A percentile compares a stretch with the other conserved stretches of the same genome.
These are phyloP conservation scores for Drosophila sp. DNA, from an alignment of 1,140 invertebrate species.

Conservation along the genomic window DNA sequence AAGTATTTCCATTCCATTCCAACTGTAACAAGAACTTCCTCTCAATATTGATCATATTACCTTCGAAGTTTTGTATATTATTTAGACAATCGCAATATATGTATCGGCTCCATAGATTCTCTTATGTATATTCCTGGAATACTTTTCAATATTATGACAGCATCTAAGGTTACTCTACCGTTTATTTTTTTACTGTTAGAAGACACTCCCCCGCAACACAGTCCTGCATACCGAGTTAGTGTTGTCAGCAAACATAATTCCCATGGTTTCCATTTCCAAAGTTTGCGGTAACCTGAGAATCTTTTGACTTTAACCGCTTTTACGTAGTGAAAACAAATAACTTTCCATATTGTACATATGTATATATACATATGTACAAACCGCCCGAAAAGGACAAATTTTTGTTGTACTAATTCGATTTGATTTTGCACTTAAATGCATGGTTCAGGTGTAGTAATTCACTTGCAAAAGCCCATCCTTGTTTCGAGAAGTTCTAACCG, in stretches of 20 bases:
- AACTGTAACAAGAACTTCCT: neutral
- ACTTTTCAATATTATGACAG: conserved; percentile 6
- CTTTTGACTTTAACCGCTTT: conserved; percentile 12
- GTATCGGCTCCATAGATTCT: conserved; percentile 20
- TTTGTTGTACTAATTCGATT: neutral
- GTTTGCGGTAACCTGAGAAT: conserved; percentile 39
- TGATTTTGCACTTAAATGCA: neutral
- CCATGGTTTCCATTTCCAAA: conserved; percentile 38
- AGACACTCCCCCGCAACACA: conserved; percentile 27
- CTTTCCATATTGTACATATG: conserved; percentile 19
- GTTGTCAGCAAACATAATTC: conserved; percentile 18
- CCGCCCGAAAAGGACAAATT: neutral
- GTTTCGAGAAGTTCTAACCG: neutral
- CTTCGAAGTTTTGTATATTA: neutral
- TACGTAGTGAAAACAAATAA: conserved; percentile 31
- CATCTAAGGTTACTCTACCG: conserved; percentile 52
- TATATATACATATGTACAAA: no score
- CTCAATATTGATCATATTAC: neutral
- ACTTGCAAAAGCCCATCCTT: neutral
- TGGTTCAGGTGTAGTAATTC: neutral
- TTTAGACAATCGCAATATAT: conserved; percentile 23
- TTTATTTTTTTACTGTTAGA: conserved; percentile 45
- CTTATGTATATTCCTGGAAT: conserved; percentile 35
- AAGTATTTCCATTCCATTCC: neutral
- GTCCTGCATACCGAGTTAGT: neutral